Evolutionary conservation across 1,140 invertebrate genomes (phyloP).

Genomic region (Spodoptera litura): DNA sequence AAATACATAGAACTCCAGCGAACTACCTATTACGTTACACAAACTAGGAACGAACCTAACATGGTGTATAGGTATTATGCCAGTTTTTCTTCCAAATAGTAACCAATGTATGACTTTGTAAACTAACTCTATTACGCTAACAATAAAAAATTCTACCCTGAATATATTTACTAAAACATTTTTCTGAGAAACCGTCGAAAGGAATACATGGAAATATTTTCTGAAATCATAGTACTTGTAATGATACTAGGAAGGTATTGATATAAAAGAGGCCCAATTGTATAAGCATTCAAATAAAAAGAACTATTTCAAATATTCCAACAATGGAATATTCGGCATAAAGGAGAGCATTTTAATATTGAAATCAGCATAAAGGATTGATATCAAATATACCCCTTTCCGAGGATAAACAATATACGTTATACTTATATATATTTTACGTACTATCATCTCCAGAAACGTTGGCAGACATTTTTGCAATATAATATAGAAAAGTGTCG

Average conservation of each 20-base stretch:
- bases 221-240: constrained; percentile 1
- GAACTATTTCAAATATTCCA: constrained; percentile 26
- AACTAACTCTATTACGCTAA: neutral
- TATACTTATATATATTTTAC: constrained; percentile 18
- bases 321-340: constrained; percentile 36
- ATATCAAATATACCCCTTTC: constrained; percentile 40
- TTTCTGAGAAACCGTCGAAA: neutral
- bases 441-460: constrained; percentile 32
- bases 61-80: too few species aligned
- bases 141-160: too few species aligned
- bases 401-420: constrained; percentile 37
- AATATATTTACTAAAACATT: neutral
- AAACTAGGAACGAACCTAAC: neutral
- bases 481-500: constrained; percentile 33
- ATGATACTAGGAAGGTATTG: neutral
- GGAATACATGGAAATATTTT: constrained; percentile 5
- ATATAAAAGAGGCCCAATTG: constrained; percentile 6
- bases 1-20: constrained; percentile 5
- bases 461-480: constrained; percentile 38
- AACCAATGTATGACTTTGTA: neutral
- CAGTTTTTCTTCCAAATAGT: too few species aligned
- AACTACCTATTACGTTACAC: neutral
- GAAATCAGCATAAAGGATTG: constrained; percentile 50
- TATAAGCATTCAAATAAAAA: constrained; percentile 31
- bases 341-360: constrained; percentile 45